These are phyloP conservation scores for Pelecanoides urinatrix DNA, from an alignment of 2,113 vertebrate species.

Conservation along the genomic window DNA sequence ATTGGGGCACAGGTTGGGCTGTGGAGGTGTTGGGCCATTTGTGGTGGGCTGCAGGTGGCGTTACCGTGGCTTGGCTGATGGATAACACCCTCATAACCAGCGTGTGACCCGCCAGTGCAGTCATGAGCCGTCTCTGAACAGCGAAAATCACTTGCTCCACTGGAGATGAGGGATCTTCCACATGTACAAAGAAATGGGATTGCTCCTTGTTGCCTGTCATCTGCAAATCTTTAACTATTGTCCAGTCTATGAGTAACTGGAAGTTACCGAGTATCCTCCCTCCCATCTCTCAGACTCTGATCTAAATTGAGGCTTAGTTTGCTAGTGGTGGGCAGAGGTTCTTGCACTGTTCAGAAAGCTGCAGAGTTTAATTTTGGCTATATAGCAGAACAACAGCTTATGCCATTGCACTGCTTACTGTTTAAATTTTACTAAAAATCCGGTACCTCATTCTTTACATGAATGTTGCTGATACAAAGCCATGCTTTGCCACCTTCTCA, in stretches of 20 bases:
- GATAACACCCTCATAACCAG: fast-evolving
- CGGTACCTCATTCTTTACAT: neutral
- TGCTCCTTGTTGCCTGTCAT: neutral
- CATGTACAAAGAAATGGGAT: neutral
- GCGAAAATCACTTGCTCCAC: neutral
- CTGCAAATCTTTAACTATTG: neutral
- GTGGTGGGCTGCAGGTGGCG: neutral
- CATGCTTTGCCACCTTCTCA: neutral
- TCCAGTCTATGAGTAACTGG: neutral
- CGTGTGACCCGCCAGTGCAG: neutral
- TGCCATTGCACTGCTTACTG: neutral
- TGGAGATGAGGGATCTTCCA: neutral
- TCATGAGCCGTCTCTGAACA: fast-evolving
- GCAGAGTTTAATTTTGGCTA: neutral
- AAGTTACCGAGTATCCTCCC: neutral
- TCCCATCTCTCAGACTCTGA: neutral
- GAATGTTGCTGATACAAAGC: neutral
- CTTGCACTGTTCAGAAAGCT: neutral
- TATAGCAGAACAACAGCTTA: neutral
- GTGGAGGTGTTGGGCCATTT: fast-evolving
- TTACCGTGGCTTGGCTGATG: fast-evolving
- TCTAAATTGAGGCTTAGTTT: neutral
- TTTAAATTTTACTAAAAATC: neutral
- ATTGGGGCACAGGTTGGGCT: fast-evolving
- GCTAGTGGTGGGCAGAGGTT: neutral